Evolutionary conservation across 2,113 vertebrate genomes (phyloP), one percentile per base, ranked within the genome.

Genomic region (Gallinago undulata): DNA sequence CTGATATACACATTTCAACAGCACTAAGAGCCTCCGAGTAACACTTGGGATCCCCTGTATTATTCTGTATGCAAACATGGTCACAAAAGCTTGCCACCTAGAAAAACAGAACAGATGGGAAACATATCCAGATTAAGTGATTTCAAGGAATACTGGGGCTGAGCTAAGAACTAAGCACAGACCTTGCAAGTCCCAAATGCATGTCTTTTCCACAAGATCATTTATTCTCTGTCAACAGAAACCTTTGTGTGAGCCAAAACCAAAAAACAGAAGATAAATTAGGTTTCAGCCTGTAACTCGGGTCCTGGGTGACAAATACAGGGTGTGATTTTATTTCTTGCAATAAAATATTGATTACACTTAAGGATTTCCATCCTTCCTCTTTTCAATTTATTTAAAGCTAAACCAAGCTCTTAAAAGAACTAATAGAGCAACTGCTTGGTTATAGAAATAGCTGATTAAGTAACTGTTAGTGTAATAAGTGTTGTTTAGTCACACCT

Each of bases 141-240:
- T 75, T 84, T 86, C 56, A 60, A 55, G 79, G 75, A 94, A 90
- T 41, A 19, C 39, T 43, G 64, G 47, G 12, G 1, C 21, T 1
- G 51, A 92, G 51, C 85, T 78, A 55, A 85, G 72, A 87, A 63
- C 73, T 37, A 45, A 87, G 73, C 30, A 57, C 13, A 63, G 78
- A 51, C 48, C 86, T 73, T 68, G 19, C 56, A 53, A 41, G n/a
- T 76, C 80, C 89, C 86, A 62, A 51, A 35, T 24, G 62, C 45
- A 48, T 0, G 2, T 51, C 60, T 75, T 72, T 75, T 81, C 35
- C 76, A 81, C 47, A 48, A 74, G 33, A 81, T 51, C 60, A 51
- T 88, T 90, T 84, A 66, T 90, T 77, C 33, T 51, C 83, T 79
- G 74, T 81, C 90, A 89, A 63, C 69, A 81, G 51, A 84, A 86